Base-by-base conservation (phyloP, 1,140 invertebrate species). In the Cherax quadricarinatus region DNA sequence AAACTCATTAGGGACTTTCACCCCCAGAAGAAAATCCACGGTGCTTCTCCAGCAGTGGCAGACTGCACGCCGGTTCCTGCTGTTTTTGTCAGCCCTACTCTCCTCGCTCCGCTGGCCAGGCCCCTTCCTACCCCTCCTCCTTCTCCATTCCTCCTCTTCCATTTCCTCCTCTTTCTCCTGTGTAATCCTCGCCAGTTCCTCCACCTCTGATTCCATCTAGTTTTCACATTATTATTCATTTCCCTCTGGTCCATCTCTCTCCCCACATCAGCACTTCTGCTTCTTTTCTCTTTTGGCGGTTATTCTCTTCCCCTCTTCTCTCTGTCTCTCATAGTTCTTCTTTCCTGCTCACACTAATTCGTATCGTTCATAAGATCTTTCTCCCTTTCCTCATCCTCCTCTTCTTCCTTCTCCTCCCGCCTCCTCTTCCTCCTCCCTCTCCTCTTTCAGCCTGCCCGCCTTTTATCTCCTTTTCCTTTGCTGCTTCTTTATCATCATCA, bases 1-100 rank as follows among this genome's bases (percentile, higher is more conserved):
- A 85, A 85, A 85, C 83, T 85, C 83, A 85, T 85, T 85, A 85
- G 83, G 70, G 83, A 85, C 83, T 85, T 70, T 70, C 83, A 85
- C 60, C 48, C 30, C 30, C 30, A 41, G 21, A 24, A 70, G 83
- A 85, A 85, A 85, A 85, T 62, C 83, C 70, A 49, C 16, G 83
- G 60, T 85, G 83, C 70, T 85, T 85, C 83, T 60, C 41, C 70
- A 66, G 30, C 60, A 70, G 60, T 24, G 49, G 83, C 83, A 62
- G 83, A 70, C 83, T 85, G 60, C 60, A 5, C 5, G 51, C 41
- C 48, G 48, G 18, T 0, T 41, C 3, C 79, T 5, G 14, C 16
- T 10, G 48, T 51, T 81, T 81, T 81, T 81, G 48, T 21, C 51
- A 21, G 48, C 14, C 51, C 79, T 81, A 21, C 51, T 53, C 79